Evolutionary conservation across 2,888 invertebrate species (phyloP).

Genomic region (Atethmia centrago): DNA sequence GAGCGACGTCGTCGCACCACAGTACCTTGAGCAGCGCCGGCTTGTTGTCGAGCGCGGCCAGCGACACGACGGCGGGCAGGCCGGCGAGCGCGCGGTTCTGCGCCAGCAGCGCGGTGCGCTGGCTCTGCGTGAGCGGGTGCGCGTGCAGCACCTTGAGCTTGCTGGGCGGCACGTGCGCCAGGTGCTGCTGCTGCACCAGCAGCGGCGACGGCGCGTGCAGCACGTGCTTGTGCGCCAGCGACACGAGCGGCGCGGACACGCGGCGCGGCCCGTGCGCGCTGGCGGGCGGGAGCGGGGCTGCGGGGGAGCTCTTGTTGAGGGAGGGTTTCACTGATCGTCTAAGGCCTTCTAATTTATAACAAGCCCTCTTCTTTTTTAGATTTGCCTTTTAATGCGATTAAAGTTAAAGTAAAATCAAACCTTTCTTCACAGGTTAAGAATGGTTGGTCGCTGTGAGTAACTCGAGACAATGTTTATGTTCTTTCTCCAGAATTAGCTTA

Average conservation of each 20-base stretch:
- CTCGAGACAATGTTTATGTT: no score
- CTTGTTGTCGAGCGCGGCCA: slow-evolving; percentile 80
- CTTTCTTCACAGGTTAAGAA: no score
- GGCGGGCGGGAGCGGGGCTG: slow-evolving; percentile 6
- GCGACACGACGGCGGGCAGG: slow-evolving; percentile 82
- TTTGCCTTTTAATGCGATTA: no score
- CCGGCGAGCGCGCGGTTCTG: slow-evolving; percentile 72
- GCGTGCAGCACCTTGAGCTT: slow-evolving; percentile 85
- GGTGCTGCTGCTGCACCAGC: slow-evolving; percentile 74
- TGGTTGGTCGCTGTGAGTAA: no score
- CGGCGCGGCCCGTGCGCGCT: no score
- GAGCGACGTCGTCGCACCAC: no score
- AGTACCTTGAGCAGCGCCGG: slow-evolving; percentile 74
- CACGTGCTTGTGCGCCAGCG: slow-evolving; percentile 74
- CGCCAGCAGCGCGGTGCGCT: slow-evolving; percentile 80
- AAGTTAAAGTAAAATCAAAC: no score
- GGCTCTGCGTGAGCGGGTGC: slow-evolving; percentile 80
- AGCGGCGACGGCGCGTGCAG: slow-evolving; percentile 71
- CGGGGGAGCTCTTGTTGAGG: no score
- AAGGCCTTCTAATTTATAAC: no score
- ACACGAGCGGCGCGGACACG: slow-evolving; percentile 57
- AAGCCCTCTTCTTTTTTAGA: no score
- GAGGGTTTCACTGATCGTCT: no score
- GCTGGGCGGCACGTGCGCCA: slow-evolving; percentile 77
- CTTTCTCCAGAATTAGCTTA: no score